These are phyloP conservation scores for Hydrolagus colliei DNA, from an alignment of 2,797 vertebrate genomes.

Conservation along the genomic window DNA sequence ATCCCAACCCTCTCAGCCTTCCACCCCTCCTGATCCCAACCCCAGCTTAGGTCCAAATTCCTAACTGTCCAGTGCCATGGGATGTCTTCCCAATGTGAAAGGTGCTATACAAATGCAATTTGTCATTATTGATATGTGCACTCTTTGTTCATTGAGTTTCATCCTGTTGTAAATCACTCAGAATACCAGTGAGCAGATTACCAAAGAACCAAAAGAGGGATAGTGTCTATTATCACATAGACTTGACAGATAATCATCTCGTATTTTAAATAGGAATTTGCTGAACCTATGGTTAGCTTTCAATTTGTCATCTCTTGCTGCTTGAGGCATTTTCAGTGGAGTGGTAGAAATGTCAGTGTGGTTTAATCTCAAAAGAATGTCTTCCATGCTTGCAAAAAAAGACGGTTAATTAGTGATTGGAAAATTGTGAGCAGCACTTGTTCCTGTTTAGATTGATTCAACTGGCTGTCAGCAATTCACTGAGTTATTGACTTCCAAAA, in stretches of 20 bases:
- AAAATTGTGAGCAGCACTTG: no score
- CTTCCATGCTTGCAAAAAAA: no score
- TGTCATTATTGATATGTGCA: not conserved
- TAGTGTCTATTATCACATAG: not conserved
- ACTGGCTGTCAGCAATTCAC: not conserved
- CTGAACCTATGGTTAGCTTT: not conserved
- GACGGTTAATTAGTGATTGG: no score
- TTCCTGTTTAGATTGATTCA: not conserved
- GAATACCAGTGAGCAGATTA: not conserved
- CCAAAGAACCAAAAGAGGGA: not conserved
- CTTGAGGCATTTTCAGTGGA: not conserved
- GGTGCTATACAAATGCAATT: no score
- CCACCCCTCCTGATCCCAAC: no score
- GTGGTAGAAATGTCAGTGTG: not conserved
- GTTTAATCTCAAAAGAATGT: not conserved
- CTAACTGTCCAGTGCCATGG: no score
- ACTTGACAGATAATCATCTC: not conserved
- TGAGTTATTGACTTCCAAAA: not conserved
- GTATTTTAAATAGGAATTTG: not conserved
- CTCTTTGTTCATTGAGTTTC: not conserved
- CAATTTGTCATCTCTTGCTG: not conserved
- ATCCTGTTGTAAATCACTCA: not conserved
- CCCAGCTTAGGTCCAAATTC: no score
- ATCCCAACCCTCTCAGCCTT: no score
- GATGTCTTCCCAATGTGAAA: no score